Evolutionary conservation across 2,888 invertebrate species (phyloP), one percentile per base, ranked within the genome.

Genomic region (Neria commutata): DNA sequence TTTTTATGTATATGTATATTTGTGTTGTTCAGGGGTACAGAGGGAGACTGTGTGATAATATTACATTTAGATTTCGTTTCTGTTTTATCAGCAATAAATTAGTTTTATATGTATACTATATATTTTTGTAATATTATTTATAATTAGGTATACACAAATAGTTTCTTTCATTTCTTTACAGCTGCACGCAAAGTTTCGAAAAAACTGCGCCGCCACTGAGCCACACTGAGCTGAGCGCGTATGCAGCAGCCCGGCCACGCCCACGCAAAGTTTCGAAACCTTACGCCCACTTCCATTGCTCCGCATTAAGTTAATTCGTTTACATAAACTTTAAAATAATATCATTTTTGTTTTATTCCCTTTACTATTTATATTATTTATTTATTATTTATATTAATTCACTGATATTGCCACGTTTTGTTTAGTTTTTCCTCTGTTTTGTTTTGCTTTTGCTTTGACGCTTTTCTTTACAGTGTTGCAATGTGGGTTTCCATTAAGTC

Each of bases 371-470:
- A 65, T 64, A 51, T 57, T 58, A 46, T 49, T 54, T 54, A 57
- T 60, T 66, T 64, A 51, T 57, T 58, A 46, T 49, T 54, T 54
- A n/a, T n/a, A n/a, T n/a, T n/a, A n/a, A n/a, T 48, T 54, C 49
- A 52, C 71, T 76, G 74, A 76, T 77, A 74, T 74, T 71, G 78
- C 78, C 74, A 70, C 71, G 61, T 64, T 66, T 60, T 61, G 48
- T 56, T 60, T 29, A 42, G 47, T 56, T 55, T 47, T 25, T 26
- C 48, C 33, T 42, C 34, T 50, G 8, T 19, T 51, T 25, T 48
- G 23, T 48, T 55, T 58, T 33, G 8, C n/a, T n/a, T n/a, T n/a
- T n/a, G n/a, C n/a, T n/a, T n/a, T n/a, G n/a, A n/a, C n/a, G n/a
- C n/a, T n/a, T n/a, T n/a, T n/a, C n/a, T n/a, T n/a, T n/a, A n/a